phyloP scores from a whole-genome alignment of 2,113 vertebrate genomes.

The Eurystomus gularis region DNA sequence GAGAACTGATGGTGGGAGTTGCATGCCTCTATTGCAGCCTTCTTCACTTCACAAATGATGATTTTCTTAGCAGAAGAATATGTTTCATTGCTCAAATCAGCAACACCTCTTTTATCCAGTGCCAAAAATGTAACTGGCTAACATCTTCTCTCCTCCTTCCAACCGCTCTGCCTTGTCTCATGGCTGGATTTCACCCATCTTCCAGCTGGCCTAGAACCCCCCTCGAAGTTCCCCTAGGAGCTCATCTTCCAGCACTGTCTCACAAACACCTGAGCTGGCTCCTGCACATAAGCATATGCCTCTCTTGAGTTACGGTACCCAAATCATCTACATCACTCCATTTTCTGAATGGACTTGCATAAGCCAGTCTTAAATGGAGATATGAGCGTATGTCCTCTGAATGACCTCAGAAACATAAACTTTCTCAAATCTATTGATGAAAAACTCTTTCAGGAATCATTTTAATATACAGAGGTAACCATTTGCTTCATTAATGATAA shows the following conservation, averaged over 20 bases:
- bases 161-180: neutral
- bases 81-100: neutral
- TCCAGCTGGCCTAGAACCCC: neutral
- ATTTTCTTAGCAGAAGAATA: neutral
- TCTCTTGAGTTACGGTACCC: neutral
- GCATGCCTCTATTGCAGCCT: neutral
- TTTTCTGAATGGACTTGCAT: neutral
- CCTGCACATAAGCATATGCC: neutral
- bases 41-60: neutral
- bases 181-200: neutral
- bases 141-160: neutral
- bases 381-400: neutral
- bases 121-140: neutral
- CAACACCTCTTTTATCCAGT: neutral
- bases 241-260: neutral
- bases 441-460: neutral
- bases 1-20: neutral
- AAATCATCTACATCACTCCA: neutral
- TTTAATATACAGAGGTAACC: neutral
- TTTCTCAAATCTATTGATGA: neutral
- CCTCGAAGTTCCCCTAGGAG: neutral
- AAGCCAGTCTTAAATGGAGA: neutral
- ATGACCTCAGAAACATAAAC: neutral
- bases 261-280: neutral
- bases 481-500: neutral